Evolutionary conservation across 2,888 invertebrate genomes (phyloP).

Genomic region (Poecilus cupreus): DNA sequence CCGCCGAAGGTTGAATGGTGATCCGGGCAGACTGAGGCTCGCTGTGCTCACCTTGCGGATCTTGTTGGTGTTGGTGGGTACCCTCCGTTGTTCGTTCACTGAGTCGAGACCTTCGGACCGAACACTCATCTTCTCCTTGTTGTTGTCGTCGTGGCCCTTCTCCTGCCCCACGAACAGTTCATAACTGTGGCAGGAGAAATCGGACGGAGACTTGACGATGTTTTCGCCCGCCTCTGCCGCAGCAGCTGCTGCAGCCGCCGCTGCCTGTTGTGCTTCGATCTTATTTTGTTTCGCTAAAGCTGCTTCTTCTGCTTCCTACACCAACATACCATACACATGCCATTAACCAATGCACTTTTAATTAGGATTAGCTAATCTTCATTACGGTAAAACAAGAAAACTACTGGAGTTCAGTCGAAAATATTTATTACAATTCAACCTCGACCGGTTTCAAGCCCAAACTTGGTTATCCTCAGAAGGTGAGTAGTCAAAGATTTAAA

Average conservation of each 20-base stretch:
- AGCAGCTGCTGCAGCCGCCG: constrained; percentile 71
- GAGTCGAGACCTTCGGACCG: constrained; percentile 88
- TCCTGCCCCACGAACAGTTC: constrained; percentile 93
- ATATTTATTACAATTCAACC: too few relatives aligned
- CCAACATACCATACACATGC: background rate
- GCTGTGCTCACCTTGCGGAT: constrained; percentile 96
- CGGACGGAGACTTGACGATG: constrained; percentile 92
- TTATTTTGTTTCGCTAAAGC: constrained; percentile 82
- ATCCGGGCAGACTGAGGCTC: constrained; percentile 96
- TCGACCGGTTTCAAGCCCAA: too few relatives aligned
- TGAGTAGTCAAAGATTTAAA: too few relatives aligned
- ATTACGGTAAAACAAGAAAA: too few relatives aligned
- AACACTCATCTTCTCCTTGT: constrained; percentile 93
- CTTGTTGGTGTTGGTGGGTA: constrained; percentile 77
- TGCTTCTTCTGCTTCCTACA: constrained; percentile 89
- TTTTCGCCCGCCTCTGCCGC: constrained; percentile 78
- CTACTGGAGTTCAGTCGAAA: too few relatives aligned
- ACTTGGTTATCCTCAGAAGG: too few relatives aligned
- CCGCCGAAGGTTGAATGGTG: constrained; percentile 94
- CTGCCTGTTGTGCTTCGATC: constrained; percentile 78
- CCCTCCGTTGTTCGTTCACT: constrained; percentile 86
- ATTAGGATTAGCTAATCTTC: too few relatives aligned
- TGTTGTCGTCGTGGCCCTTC: constrained; percentile 91
- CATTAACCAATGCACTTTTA: too few relatives aligned
- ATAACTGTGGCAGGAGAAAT: constrained; percentile 93